These are phyloP conservation scores for Fregetta grallaria DNA, from an alignment of 2,113 vertebrate species.

Conservation along the genomic window DNA sequence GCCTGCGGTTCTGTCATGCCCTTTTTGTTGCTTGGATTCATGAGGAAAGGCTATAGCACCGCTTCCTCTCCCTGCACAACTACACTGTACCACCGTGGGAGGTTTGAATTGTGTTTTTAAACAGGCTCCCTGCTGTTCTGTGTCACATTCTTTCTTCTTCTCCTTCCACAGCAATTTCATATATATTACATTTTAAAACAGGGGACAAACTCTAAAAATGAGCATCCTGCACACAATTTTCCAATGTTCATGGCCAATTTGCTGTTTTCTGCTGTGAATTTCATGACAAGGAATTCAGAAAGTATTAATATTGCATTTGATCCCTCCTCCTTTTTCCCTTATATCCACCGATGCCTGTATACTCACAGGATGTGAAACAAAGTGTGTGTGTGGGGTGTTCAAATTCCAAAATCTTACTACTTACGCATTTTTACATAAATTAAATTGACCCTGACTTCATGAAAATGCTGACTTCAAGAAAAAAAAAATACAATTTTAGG, in stretches of 20 bases:
- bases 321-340: not conserved
- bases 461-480: not conserved
- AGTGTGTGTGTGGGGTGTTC: fast-evolving
- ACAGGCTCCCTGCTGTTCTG: constrained; percentile 56
- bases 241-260: constrained; percentile 52
- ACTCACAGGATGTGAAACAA: not conserved
- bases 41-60: not conserved
- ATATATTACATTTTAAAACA: constrained; percentile 55
- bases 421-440: not conserved
- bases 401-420: not conserved
- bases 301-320: not conserved
- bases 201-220: constrained; percentile 47
- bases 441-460: not conserved
- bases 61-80: not conserved
- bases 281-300: constrained; percentile 10
- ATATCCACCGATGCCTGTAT: not conserved
- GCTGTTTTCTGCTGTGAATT: constrained; percentile 14
- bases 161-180: constrained; percentile 51
- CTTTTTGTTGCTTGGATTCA: constrained; percentile 67
- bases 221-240: constrained; percentile 42
- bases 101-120: constrained; percentile 51
- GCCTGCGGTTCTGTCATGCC: constrained; percentile 45
- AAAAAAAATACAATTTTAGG: not conserved
- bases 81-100: constrained; percentile 7
- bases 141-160: constrained; percentile 52